phyloP scores from a whole-genome alignment of 2,113 vertebrate genomes.

The Rhea americana region DNA sequence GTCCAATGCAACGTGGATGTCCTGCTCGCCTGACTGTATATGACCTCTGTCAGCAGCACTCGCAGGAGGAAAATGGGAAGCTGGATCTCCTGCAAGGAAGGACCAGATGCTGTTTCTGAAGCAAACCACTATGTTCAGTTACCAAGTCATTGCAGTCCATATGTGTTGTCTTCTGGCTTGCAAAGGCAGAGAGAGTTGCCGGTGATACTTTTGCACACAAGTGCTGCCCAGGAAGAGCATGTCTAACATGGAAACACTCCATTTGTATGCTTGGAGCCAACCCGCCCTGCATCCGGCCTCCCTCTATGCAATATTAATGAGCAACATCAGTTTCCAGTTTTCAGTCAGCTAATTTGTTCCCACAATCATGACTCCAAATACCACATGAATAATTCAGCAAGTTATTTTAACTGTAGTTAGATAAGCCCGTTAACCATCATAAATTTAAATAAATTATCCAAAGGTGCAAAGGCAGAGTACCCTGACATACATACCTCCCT shows the following conservation, averaged over 20 bases:
- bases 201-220: background rate
- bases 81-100: background rate
- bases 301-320: conserved; percentile 65
- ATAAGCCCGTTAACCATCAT: conserved; percentile 72
- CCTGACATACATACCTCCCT: background rate
- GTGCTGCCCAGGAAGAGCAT: background rate
- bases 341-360: conserved; percentile 75
- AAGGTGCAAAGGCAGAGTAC: conserved; percentile 26
- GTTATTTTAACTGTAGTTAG: conserved; percentile 76
- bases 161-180: background rate
- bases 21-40: background rate
- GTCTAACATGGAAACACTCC: background rate
- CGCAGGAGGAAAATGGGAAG: background rate
- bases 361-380: conserved; percentile 77
- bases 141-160: background rate
- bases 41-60: background rate
- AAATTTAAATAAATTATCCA: conserved; percentile 72
- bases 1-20: background rate
- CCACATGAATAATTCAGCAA: conserved; percentile 78
- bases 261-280: background rate
- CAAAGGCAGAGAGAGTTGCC: background rate
- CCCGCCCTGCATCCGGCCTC: background rate
- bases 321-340: conserved; percentile 60
- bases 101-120: background rate
- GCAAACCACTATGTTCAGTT: background rate